A percentile compares a stretch with the other conserved stretches of the same genome.
Conservation (phyloP, 2,113 vertebrate species). For the Merops nubicus region DNA sequence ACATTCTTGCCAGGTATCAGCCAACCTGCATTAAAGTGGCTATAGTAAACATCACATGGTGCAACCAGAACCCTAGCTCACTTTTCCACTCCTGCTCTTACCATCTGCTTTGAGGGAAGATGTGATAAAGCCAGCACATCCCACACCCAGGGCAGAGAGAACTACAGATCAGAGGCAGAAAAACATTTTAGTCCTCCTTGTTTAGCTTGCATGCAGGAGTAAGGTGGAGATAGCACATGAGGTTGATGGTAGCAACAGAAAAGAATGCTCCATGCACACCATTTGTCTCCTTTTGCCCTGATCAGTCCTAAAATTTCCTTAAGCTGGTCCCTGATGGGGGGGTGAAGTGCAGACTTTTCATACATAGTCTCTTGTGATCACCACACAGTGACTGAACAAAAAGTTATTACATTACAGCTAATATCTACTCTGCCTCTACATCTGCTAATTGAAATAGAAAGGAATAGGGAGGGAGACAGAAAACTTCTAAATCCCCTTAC, state of each 20-base stretch:
- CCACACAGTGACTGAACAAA: neutral
- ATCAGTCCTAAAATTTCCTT: neutral
- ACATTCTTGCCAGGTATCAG: neutral
- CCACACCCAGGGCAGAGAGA: neutral
- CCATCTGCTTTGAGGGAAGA: neutral
- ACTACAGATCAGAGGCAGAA: neutral
- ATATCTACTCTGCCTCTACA: neutral
- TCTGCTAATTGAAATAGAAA: neutral
- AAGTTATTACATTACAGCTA: neutral
- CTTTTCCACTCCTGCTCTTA: neutral
- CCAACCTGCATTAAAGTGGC: neutral
- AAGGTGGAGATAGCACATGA: neutral
- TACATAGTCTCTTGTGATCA: neutral
- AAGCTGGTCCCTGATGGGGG: too few species aligned
- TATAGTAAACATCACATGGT: neutral
- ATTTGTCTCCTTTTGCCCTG: neutral
- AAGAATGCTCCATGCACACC: neutral
- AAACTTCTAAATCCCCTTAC: neutral
- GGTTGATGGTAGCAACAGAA: neutral
- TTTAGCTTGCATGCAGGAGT: neutral
- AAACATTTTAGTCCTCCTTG: neutral
- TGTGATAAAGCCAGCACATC: neutral
- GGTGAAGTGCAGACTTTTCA: neutral
- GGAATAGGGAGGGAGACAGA: neutral
- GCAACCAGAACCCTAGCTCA: neutral